These are phyloP conservation scores for Dynastes tityus DNA, from an alignment of 2,888 invertebrate genomes.

Conservation along the genomic window DNA sequence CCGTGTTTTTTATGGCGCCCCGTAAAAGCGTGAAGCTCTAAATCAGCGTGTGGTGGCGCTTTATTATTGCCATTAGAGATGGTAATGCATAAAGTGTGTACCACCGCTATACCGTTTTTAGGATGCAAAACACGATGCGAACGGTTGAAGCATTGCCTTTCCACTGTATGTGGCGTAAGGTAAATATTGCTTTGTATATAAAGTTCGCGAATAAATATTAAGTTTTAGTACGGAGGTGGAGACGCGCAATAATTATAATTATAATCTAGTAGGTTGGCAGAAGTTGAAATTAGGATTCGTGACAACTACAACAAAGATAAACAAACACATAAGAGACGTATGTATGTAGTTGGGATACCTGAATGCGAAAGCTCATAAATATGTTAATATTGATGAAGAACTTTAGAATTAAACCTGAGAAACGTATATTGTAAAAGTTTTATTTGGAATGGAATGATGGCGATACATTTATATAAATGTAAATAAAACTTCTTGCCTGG, in stretches of 20 bases:
- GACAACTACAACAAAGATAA: no score
- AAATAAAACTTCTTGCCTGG: no score
- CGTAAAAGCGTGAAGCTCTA: constrained; percentile 32
- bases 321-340: no score
- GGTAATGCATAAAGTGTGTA: constrained; percentile 34
- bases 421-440: no score
- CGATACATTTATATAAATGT: no score
- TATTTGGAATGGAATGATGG: no score
- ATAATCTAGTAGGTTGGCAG: not conserved
- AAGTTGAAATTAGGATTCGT: no score
- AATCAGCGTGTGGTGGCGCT: constrained; percentile 24
- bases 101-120: not conserved
- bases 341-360: no score
- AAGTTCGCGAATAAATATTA: constrained; percentile 41
- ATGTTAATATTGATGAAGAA: no score
- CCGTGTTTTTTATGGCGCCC: constrained; percentile 26
- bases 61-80: constrained; percentile 43
- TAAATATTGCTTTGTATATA: constrained; percentile 27
- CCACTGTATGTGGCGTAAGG: not conserved
- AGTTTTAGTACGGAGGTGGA: constrained; percentile 10
- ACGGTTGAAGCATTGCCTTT: not conserved
- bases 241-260: constrained; percentile 7
- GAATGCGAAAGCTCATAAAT: no score
- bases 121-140: not conserved
- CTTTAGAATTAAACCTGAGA: no score